phyloP scores from a whole-genome alignment of 2,113 vertebrate genomes.

The Cephalopholis sonnerati region DNA sequence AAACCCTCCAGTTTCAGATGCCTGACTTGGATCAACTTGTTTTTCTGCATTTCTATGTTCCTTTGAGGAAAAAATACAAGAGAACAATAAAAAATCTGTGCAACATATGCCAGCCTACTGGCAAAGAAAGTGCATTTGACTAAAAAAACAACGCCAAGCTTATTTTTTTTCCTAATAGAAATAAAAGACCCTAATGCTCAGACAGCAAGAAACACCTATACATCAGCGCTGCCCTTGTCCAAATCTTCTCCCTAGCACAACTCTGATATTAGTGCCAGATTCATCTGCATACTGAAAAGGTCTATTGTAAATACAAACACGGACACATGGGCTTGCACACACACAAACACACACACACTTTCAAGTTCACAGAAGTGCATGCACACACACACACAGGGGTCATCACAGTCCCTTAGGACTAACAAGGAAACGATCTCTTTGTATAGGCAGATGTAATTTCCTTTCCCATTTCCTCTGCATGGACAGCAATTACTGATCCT shows the following conservation, averaged over 20 bases:
- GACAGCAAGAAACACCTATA: conserved; percentile 22
- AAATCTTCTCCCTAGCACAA: conserved; percentile 32
- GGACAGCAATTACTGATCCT: conserved; percentile 79
- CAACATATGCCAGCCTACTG: neutral
- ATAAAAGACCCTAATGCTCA: conserved; percentile 8
- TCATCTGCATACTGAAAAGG: conserved; percentile 45
- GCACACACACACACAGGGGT: conserved; percentile 31
- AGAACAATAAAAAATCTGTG: neutral
- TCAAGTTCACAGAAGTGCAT: conserved; percentile 41
- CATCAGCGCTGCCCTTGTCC: conserved; percentile 32
- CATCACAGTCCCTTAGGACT: conserved; percentile 71
- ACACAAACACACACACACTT: conserved; percentile 25
- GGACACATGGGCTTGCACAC: neutral
- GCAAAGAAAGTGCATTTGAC: neutral
- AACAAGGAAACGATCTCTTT: conserved; percentile 76
- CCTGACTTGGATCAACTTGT: neutral
- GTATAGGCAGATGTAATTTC: conserved; percentile 80
- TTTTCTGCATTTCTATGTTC: neutral
- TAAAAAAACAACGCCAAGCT: neutral
- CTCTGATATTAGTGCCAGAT: conserved; percentile 37
- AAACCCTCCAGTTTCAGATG: neutral
- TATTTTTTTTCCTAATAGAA: neutral
- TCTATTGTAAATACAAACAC: conserved; percentile 44
- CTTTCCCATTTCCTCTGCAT: conserved; percentile 77
- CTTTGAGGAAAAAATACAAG: neutral